A percentile compares a stretch with the other conserved stretches of the same genome.
Conservation (phyloP, 2,797 vertebrate species). For the Myripristis murdjan region DNA sequence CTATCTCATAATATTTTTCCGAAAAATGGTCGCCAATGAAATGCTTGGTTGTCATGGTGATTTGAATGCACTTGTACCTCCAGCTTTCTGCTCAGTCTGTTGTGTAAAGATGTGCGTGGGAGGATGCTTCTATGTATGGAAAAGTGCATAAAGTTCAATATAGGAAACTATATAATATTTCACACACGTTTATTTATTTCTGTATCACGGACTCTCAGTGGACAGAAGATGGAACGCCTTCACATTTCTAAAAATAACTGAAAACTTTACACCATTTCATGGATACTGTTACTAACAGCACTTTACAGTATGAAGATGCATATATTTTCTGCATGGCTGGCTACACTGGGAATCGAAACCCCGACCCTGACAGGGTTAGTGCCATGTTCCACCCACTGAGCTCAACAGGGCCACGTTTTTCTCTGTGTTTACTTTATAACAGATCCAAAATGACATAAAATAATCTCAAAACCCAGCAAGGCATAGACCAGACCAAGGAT, state of each 20-base stretch:
- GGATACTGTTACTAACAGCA: too few relatives aligned
- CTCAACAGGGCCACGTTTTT: too few relatives aligned
- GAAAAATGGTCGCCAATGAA: background rate
- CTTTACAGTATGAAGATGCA: too few relatives aligned
- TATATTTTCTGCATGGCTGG: too few relatives aligned
- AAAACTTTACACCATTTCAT: background rate
- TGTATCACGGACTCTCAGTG: background rate
- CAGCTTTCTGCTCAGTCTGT: background rate
- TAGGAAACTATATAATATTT: background rate
- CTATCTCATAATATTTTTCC: background rate
- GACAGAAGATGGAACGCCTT: background rate
- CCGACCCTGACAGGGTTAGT: too few relatives aligned
- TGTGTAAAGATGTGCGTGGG: background rate
- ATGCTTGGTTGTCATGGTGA: background rate
- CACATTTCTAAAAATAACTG: background rate
- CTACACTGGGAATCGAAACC: too few relatives aligned
- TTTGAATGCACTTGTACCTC: background rate
- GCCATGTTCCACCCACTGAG: too few relatives aligned
- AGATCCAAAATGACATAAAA: background rate
- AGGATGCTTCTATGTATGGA: background rate
- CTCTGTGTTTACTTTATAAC: background rate
- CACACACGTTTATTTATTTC: background rate
- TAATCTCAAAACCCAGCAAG: slow-evolving; percentile 1
- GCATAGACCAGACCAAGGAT: slow-evolving; percentile 7
- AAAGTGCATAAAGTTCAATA: background rate